Evolutionary conservation across 1,140 invertebrate genomes (phyloP), one percentile per base, ranked within the genome.

Genomic region (Armadillidium nasatum): DNA sequence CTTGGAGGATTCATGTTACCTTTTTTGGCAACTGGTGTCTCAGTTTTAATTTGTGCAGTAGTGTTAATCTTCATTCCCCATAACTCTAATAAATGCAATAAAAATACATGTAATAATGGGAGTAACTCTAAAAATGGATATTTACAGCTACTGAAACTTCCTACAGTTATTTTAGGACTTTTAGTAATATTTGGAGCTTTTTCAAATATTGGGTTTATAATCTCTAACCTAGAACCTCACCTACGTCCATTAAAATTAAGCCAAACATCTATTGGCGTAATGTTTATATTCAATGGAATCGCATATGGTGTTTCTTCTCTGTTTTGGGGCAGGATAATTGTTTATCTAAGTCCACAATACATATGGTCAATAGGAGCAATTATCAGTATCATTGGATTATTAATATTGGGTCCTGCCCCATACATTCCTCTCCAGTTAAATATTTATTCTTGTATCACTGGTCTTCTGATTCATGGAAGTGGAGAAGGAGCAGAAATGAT

Each of bases 281-380:
- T 94, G 88, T 95, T 96, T 84, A 89, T 95, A 15, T 91, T 95
- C 66, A 94, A 93, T 82, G 93, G 94, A 4, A 93, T 90, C 0
- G 89, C 90, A 11, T 96, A 95, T 84, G 93, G 93, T 0, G 54
- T 92, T 0, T 91, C 91, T 0, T 91, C 93, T 0, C 93, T 93
- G 0, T 84, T 86, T 10, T 95, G 91, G 89, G 93, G 94, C 33
- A 91, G 89, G 88, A 79, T 93, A n/a, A n/a, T 0, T 93, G 92
- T 82, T 83, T 88, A 84, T 10, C 81, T 88, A 3, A 86, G 86
- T 50, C 91, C 92, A 0, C 92, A 92, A 83, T 84, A 89, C 66
- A 87, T 91, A 11, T 91, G 89, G 0, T 83, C 89, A 15, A 82
- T 89, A 0, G 92, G 92, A 0, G 89, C 90, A 21, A 54, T 89